These are phyloP conservation scores for Strigops habroptila DNA, from an alignment of 2,113 vertebrate genomes.

Conservation along the genomic window DNA sequence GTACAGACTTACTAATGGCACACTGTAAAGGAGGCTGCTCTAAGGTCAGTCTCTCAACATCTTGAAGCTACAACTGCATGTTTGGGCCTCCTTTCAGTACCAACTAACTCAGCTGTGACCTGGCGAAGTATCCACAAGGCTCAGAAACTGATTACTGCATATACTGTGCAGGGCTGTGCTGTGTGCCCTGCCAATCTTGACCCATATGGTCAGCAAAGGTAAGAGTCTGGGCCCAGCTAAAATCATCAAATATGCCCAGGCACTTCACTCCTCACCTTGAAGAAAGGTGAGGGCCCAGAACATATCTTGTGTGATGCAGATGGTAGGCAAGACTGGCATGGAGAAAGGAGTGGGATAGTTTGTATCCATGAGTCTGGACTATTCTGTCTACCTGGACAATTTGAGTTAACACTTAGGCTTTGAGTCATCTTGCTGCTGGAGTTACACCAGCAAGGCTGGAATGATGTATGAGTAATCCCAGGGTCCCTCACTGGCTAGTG, in stretches of 20 bases:
- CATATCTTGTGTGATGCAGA: not conserved
- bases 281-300: not conserved
- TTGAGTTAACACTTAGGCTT: not conserved
- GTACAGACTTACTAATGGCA: not conserved
- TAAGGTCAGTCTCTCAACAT: not conserved
- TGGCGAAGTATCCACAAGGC: not conserved
- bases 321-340: not conserved
- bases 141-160: not conserved
- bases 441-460: not conserved
- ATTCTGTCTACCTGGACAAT: not conserved
- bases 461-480: not conserved
- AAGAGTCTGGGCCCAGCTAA: not conserved
- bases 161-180: not conserved
- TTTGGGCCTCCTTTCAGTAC: not conserved
- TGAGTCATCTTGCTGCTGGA: not conserved
- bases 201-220: not conserved
- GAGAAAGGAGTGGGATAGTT: not conserved
- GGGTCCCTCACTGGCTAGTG: not conserved
- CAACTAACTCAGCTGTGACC: not conserved
- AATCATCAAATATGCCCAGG: not conserved
- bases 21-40: accelerated
- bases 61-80: not conserved
- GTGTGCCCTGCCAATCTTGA: not conserved
- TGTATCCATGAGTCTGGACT: not conserved
- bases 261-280: not conserved